These are phyloP conservation scores for Polypterus bichir DNA, from an alignment of 2,113 vertebrate species.

Conservation along the genomic window DNA sequence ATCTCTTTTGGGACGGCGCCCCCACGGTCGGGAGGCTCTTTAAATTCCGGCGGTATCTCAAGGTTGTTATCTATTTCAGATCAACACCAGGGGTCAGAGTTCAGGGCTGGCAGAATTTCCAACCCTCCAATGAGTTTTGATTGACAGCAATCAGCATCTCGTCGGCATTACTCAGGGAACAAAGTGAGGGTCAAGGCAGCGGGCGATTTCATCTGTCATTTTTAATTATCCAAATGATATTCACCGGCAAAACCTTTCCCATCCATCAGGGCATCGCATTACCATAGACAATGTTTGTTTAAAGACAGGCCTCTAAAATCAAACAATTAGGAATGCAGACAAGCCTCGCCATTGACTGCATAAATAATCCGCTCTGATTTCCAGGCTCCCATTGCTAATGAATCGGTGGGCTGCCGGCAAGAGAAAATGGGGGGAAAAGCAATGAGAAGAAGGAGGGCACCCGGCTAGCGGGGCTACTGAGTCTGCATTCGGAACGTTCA, in stretches of 20 bases:
- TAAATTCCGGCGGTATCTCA: conserved; percentile 92
- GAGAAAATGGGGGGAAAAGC: conserved; percentile 24
- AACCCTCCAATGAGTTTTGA: conserved; percentile 81
- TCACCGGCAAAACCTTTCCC: conserved; percentile 82
- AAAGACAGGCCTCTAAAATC: conserved; percentile 92
- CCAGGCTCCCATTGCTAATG: conserved; percentile 80
- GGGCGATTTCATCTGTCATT: conserved; percentile 95
- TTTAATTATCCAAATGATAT: conserved; percentile 99
- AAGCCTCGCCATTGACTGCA: conserved; percentile 84
- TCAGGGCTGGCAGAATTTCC: conserved; percentile 78
- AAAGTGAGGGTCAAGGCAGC: conserved; percentile 87
- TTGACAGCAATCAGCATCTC: conserved; percentile 98
- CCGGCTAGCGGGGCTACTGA: too few relatives aligned
- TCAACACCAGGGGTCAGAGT: conserved; percentile 84
- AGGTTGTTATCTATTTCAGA: conserved; percentile 93
- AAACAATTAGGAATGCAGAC: conserved; percentile 97
- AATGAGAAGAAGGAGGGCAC: too few relatives aligned
- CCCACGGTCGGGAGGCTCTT: conserved; percentile 58
- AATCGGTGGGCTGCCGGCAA: conserved; percentile 72
- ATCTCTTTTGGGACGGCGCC: conserved; percentile 33
- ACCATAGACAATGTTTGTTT: conserved; percentile 98
- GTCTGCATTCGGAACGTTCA: conserved; percentile 26
- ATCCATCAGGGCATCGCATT: conserved; percentile 88
- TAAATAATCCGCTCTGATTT: conserved; percentile 76
- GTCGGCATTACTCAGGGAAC: conserved; percentile 82